Evolutionary conservation across 2,113 vertebrate species (phyloP).

Genomic region (Alligator sinensis): DNA sequence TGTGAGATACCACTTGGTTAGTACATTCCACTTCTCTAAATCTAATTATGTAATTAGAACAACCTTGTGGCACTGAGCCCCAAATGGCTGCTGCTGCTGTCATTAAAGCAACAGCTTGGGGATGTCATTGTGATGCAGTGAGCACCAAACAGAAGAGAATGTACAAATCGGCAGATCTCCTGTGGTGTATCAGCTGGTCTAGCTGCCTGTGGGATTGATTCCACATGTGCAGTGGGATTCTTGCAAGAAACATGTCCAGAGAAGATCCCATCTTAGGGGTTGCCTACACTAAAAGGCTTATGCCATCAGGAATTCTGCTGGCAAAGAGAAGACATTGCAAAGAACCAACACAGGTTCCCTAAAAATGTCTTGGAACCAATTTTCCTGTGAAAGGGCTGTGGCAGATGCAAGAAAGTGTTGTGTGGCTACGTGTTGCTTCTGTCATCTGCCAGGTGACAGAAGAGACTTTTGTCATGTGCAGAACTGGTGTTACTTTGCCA

Average conservation of each 20-base stretch:
- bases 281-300: too few relatives aligned
- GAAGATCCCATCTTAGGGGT: background rate
- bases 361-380: too few relatives aligned
- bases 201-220: background rate
- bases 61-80: background rate
- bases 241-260: background rate
- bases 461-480: too few relatives aligned
- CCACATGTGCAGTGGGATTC: background rate
- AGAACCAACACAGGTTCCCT: too few relatives aligned
- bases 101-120: fast-evolving
- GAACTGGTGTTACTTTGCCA: too few relatives aligned
- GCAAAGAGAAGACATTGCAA: too few relatives aligned
- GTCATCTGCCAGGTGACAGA: too few relatives aligned
- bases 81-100: fast-evolving
- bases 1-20: background rate
- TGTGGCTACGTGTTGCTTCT: too few relatives aligned
- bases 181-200: background rate
- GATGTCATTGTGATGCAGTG: background rate
- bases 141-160: background rate
- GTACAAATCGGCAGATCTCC: background rate
- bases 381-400: too few relatives aligned
- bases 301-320: too few relatives aligned
- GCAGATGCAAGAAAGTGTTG: too few relatives aligned
- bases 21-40: background rate
- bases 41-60: background rate